phyloP scores from a whole-genome alignment of 2,888 invertebrate genomes.

The Allygus modestus region DNA sequence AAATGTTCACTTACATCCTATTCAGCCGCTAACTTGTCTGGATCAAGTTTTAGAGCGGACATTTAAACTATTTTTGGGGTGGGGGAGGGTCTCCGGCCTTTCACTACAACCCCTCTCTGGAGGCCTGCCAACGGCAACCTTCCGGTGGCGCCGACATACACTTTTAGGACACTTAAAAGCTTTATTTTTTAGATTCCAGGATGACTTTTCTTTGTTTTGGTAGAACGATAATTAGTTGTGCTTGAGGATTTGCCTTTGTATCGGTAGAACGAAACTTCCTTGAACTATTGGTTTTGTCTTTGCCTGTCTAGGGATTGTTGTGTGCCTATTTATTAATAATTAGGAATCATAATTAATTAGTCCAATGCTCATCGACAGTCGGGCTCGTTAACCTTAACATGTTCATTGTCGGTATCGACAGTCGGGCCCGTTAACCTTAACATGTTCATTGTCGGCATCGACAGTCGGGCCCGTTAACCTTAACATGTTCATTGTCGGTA shows the following conservation, averaged over 20 bases:
- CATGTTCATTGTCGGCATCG: no score
- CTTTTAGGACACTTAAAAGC: background rate
- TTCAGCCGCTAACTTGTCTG: no score
- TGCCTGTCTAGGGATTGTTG: no score
- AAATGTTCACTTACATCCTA: background rate
- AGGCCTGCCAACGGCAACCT: background rate
- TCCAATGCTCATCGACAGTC: no score
- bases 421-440: no score
- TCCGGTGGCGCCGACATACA: background rate
- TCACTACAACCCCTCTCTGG: background rate
- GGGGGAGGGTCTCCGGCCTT: background rate
- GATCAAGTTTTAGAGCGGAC: background rate
- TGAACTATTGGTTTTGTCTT: background rate
- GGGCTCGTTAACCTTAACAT: no score
- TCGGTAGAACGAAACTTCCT: background rate
- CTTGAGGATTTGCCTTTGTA: background rate
- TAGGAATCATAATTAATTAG: no score
- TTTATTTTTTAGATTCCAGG: background rate
- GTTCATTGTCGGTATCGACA: no score
- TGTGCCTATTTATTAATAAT: no score
- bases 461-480: no score
- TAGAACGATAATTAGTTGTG: background rate
- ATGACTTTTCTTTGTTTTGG: background rate
- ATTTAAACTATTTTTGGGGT: background rate
- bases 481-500: no score